Evolutionary conservation across 64 coral and sea anemone genomes (phyloP).

Genomic region (Platygyra sinensis): DNA sequence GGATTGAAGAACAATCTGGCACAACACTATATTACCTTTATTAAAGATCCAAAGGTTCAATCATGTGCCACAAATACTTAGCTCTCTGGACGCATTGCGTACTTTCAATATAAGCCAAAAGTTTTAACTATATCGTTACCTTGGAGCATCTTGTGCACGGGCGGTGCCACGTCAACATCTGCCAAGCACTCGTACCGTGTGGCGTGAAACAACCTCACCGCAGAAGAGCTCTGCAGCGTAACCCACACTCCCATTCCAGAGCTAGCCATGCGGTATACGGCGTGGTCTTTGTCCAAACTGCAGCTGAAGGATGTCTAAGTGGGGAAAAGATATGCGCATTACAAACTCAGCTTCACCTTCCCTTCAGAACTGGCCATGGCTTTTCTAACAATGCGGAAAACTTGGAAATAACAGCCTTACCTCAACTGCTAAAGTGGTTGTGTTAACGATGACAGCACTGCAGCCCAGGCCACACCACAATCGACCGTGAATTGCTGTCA

Average conservation of each 20-base stretch:
- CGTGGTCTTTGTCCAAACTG: slow-evolving; percentile 79
- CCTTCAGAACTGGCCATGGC: too few species aligned
- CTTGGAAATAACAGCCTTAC: slow-evolving; percentile 16
- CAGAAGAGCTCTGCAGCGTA: slow-evolving; percentile 88
- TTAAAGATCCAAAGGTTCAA: too few species aligned
- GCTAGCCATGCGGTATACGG: slow-evolving; percentile 91
- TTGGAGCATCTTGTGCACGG: slow-evolving; percentile 94
- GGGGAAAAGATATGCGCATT: background rate
- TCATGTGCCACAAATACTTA: background rate
- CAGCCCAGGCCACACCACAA: slow-evolving; percentile 93
- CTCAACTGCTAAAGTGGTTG: slow-evolving; percentile 85
- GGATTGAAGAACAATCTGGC: too few species aligned
- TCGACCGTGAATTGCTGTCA: slow-evolving; percentile 94
- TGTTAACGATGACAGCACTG: slow-evolving; percentile 89
- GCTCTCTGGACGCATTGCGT: background rate
- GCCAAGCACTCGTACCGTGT: slow-evolving; percentile 89
- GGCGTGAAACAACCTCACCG: slow-evolving; percentile 86
- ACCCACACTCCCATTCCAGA: slow-evolving; percentile 98
- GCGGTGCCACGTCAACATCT: slow-evolving; percentile 87
- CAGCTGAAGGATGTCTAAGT: slow-evolving; percentile 81
- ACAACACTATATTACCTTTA: too few species aligned
- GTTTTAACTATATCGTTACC: background rate
- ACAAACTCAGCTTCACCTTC: too few species aligned
- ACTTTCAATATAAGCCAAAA: background rate
- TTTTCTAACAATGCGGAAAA: too few species aligned